These are phyloP conservation scores for Liodrosophila aerea DNA, from an alignment of 2,888 invertebrate genomes.

Conservation along the genomic window DNA sequence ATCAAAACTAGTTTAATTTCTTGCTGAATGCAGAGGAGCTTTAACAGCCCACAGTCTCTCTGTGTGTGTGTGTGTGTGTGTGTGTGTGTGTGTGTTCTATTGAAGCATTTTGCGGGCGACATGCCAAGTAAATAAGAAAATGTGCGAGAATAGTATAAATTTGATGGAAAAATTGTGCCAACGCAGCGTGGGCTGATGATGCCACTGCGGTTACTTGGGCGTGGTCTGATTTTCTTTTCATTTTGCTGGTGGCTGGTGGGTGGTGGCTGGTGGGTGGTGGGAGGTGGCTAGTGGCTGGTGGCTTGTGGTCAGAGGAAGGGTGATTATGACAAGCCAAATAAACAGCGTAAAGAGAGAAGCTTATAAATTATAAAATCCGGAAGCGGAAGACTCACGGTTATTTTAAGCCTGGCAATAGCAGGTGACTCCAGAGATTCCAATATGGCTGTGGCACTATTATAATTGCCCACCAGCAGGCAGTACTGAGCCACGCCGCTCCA, in stretches of 20 bases:
- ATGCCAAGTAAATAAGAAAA: conserved; percentile 44
- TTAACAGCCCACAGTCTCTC: conserved; percentile 4
- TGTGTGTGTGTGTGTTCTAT: no score
- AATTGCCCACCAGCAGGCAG: conserved; percentile 82
- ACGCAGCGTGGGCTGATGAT: conserved; percentile 41
- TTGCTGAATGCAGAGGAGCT: conserved; percentile 24
- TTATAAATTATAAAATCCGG: background rate
- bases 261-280: background rate
- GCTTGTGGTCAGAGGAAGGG: background rate
- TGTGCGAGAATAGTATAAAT: conserved; percentile 32
- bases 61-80: no score
- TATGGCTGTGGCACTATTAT: conserved; percentile 82
- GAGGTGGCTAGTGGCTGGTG: background rate
- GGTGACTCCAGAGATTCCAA: conserved; percentile 82
- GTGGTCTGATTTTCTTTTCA: conserved; percentile 19
- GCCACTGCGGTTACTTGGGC: conserved; percentile 54
- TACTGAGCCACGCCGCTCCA: conserved; percentile 83
- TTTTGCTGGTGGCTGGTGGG: background rate
- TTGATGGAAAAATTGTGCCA: conserved; percentile 49
- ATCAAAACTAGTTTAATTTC: conserved; percentile 55
- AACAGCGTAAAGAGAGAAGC: background rate
- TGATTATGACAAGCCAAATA: conserved; percentile 12
- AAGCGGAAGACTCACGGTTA: conserved; percentile 78
- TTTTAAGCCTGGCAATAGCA: conserved; percentile 81
- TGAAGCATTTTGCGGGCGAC: conserved; percentile 46